Percentiles rank a stretch among this genome's conserved stretches.
phyloP scores from a whole-genome alignment of 2,797 vertebrate genomes.

The Lophotriccus pileatus region DNA sequence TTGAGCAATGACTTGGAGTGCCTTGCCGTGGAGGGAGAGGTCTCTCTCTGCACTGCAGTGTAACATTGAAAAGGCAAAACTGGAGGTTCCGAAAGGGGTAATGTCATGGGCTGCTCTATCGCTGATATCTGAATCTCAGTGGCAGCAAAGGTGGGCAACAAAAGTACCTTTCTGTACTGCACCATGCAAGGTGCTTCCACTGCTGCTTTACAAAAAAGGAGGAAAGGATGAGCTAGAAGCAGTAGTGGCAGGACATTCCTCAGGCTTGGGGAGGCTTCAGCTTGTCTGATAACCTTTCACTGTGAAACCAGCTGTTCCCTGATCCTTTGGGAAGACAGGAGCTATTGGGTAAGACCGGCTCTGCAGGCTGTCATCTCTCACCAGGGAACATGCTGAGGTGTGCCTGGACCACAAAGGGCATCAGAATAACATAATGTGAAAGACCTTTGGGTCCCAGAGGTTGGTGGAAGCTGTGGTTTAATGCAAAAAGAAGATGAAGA shows the following conservation, averaged over 20 bases:
- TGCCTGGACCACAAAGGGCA: neutral
- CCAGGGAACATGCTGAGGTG: neutral
- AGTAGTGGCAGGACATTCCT: neutral
- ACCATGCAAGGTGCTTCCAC: rapidly evolving
- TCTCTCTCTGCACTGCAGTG: neutral
- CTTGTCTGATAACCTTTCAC: neutral
- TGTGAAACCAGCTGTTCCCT: neutral
- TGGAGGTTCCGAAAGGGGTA: neutral
- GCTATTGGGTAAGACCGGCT: neutral
- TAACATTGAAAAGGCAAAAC: rapidly evolving
- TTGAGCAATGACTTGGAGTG: neutral
- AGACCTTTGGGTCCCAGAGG: neutral
- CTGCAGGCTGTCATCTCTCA: neutral
- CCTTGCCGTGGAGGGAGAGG: rapidly evolving
- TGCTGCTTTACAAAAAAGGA: neutral
- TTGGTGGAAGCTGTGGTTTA: neutral
- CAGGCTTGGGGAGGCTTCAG: neutral
- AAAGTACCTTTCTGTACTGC: neutral
- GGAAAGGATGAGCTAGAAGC: neutral
- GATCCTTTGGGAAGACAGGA: neutral
- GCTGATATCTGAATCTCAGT: neutral
- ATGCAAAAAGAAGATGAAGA: neutral
- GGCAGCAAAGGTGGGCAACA: neutral
- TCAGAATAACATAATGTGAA: neutral
- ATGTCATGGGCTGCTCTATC: neutral